A percentile compares a stretch with the other conserved stretches of the same genome.
These are phyloP conservation scores for Oophaga pumilio DNA, from an alignment of 2,113 vertebrate species.

Conservation along the genomic window DNA sequence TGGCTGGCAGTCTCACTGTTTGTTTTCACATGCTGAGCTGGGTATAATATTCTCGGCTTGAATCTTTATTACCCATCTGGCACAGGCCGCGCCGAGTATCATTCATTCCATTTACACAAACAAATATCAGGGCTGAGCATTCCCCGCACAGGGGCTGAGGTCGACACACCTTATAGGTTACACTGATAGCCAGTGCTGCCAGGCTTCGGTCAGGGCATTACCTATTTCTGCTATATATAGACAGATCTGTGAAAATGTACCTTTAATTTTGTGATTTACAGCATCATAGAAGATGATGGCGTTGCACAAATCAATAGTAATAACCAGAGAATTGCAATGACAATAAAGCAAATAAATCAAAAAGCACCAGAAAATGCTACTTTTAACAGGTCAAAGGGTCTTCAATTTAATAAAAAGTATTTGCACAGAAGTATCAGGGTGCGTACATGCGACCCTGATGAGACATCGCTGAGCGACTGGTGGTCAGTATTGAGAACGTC, in stretches of 20 bases:
- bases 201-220: not conserved
- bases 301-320: not conserved
- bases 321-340: not conserved
- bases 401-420: not conserved
- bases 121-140: conserved; percentile 58
- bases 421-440: not conserved
- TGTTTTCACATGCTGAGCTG: conserved; percentile 59
- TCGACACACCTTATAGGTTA: conserved; percentile 57
- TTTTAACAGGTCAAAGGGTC: not conserved
- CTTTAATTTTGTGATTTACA: not conserved
- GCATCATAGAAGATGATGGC: not conserved
- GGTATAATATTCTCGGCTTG: conserved; percentile 67
- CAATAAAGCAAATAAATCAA: not conserved
- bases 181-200: not conserved
- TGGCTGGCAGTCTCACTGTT: conserved; percentile 58
- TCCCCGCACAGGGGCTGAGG: conserved; percentile 33
- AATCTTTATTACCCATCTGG: conserved; percentile 71
- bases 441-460: not conserved
- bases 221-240: not conserved
- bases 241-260: not conserved
- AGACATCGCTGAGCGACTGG: not conserved
- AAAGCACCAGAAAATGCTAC: not conserved
- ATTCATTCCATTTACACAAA: conserved; percentile 70
- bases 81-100: conserved; percentile 59
- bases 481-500: too few relatives aligned